Conservation (phyloP, 1,140 invertebrate genomes). For the Microvelia longipes region DNA sequence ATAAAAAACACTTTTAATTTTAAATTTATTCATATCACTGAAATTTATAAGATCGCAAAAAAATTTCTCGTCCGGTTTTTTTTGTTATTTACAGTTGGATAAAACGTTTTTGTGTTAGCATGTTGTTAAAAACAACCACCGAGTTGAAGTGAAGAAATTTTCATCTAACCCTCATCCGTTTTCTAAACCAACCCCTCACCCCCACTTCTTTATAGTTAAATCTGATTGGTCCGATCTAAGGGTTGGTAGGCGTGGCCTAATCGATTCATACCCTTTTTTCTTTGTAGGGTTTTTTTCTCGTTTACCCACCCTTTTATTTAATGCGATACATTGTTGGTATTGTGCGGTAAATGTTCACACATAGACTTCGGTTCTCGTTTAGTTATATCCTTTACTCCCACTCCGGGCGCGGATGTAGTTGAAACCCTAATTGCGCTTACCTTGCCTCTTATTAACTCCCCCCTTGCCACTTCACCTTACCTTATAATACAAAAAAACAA, state of each 20-base stretch:
- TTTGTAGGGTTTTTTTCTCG: too few species aligned
- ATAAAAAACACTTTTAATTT: too few species aligned
- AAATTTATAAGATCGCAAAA: too few species aligned
- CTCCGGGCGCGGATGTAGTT: too few species aligned
- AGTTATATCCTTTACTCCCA: not conserved
- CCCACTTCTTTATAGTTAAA: not conserved
- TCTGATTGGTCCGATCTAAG: not conserved
- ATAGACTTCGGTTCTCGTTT: not conserved
- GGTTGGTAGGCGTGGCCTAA: slow-evolving; percentile 3
- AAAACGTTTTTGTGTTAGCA: not conserved
- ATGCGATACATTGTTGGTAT: slow-evolving; percentile 1
- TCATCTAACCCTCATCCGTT: not conserved
- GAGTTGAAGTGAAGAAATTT: not conserved
- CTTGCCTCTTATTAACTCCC: not conserved
- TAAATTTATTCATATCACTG: too few species aligned
- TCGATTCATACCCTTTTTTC: not conserved
- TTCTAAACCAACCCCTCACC: not conserved
- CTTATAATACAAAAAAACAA: too few species aligned
- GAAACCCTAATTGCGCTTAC: not conserved
- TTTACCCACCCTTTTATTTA: not conserved
- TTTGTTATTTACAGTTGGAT: too few species aligned
- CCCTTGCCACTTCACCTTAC: not conserved
- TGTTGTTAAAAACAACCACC: not conserved
- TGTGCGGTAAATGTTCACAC: slow-evolving; percentile 5
- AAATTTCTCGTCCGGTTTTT: too few species aligned